These are phyloP conservation scores for Mythimna albipuncta DNA, from an alignment of 2,888 invertebrate species.

Conservation along the genomic window DNA sequence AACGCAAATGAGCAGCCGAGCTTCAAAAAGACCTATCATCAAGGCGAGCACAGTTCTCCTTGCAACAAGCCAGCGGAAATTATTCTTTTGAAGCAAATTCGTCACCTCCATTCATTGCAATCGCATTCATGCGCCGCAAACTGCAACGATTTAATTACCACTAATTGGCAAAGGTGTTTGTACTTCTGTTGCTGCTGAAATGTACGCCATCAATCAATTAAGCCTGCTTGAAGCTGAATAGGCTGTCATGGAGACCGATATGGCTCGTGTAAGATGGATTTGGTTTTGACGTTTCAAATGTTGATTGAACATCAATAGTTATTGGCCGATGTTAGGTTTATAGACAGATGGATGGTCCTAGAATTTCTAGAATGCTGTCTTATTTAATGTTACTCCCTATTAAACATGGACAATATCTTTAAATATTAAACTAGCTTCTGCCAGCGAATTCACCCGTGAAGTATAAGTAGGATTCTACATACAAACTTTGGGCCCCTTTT, in stretches of 20 bases:
- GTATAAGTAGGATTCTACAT: too few species aligned
- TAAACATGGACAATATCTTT: too few species aligned
- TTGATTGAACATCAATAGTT: slow-evolving; percentile 19
- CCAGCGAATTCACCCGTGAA: too few species aligned
- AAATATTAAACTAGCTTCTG: too few species aligned
- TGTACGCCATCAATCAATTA: slow-evolving; percentile 46
- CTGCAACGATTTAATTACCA: slow-evolving; percentile 53
- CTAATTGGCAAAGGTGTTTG: slow-evolving; percentile 49
- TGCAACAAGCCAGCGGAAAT: slow-evolving; percentile 26
- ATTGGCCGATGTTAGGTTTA: background rate
- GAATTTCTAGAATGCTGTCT: background rate
- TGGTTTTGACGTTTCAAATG: slow-evolving; percentile 15
- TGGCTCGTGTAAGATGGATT: slow-evolving; percentile 10
- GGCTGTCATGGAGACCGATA: slow-evolving; percentile 23
- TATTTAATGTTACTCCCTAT: too few species aligned
- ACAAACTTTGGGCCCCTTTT: too few species aligned
- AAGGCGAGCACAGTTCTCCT: slow-evolving; percentile 36
- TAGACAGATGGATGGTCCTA: background rate
- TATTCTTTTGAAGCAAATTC: slow-evolving; percentile 57
- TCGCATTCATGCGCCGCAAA: slow-evolving; percentile 44
- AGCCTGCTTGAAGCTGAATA: slow-evolving; percentile 8
- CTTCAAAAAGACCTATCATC: slow-evolving; percentile 55
- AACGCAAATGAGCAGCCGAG: slow-evolving; percentile 54
- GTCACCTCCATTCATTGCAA: slow-evolving; percentile 54
- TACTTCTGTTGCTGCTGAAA: slow-evolving; percentile 29